Percentiles rank a stretch among this genome's conserved stretches.
Evolutionary conservation across 2,797 vertebrate genomes (phyloP).

Genomic region (Merluccius polli): DNA sequence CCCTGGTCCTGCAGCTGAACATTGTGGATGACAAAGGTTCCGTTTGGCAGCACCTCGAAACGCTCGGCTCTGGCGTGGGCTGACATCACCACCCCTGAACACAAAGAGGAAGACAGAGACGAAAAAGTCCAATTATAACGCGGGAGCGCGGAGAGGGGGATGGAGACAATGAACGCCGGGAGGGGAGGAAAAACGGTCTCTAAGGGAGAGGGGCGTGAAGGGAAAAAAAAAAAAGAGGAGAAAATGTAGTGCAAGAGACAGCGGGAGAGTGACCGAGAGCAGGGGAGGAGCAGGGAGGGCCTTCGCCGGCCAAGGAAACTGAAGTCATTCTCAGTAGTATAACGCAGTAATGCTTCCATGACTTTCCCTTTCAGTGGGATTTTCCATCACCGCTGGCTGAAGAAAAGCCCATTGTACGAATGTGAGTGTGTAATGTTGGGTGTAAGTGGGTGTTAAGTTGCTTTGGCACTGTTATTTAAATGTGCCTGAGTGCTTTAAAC

Average conservation of each 20-base stretch:
- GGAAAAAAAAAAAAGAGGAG: conserved; percentile 37
- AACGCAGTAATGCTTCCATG: conserved; percentile 58
- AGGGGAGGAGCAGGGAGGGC: conserved; percentile 35
- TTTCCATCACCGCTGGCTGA: conserved; percentile 42
- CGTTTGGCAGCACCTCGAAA: conserved; percentile 87
- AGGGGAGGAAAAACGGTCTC: conserved; percentile 19
- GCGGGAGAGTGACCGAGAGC: conserved; percentile 29
- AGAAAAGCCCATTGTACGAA: conserved; percentile 53
- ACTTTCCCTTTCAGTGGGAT: conserved; percentile 44
- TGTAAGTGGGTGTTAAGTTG: conserved; percentile 40
- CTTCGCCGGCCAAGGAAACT: conserved; percentile 27
- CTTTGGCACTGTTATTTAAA: conserved; percentile 36
- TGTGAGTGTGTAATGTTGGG: conserved; percentile 46
- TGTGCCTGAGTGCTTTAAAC: conserved; percentile 24
- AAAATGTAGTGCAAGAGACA: conserved; percentile 15
- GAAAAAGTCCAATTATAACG: no score
- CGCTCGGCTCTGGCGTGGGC: conserved; percentile 74
- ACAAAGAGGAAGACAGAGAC: conserved; percentile 25
- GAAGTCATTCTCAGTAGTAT: conserved; percentile 46
- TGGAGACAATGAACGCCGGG: not conserved
- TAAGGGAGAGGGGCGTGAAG: not conserved
- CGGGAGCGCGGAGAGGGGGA: no score
- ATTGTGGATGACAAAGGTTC: conserved; percentile 82
- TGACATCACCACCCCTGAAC: conserved; percentile 82
- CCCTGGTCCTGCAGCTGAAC: conserved; percentile 85